Conservation (phyloP, 1,140 invertebrate genomes). For the Zaprionus camerounensis region DNA sequence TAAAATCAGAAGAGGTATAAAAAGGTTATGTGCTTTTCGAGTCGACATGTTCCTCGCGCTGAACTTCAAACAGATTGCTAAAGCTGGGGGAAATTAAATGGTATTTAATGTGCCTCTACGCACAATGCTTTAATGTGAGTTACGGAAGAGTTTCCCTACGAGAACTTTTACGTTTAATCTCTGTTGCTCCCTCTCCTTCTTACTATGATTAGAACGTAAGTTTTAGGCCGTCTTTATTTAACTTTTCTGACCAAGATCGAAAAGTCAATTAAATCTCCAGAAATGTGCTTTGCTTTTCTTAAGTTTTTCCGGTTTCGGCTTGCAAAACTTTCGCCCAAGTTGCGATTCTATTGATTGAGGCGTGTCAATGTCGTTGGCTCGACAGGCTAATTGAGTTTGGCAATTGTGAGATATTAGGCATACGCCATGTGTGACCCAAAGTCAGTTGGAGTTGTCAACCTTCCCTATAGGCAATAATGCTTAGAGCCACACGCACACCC, state of each 20-base stretch:
- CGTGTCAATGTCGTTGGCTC: conserved; percentile 8
- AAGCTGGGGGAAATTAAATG: conserved; percentile 1
- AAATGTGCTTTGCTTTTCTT: conserved; percentile 21
- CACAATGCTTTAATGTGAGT: not conserved
- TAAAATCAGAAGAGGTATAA: conserved; percentile 49
- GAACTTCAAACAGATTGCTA: conserved; percentile 3
- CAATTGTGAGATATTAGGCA: conserved; percentile 32
- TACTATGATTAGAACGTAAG: not conserved
- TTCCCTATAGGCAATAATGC: conserved; percentile 22
- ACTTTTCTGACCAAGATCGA: conserved; percentile 12
- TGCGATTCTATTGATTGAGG: conserved; percentile 38
- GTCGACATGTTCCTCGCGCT: not conserved
- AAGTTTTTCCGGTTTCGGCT: conserved; percentile 18
- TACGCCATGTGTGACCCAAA: conserved; percentile 27
- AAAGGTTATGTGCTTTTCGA: conserved; percentile 28
- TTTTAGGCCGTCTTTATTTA: not conserved
- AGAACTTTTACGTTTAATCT: not conserved
- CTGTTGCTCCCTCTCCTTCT: not conserved
- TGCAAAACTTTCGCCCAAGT: conserved; percentile 8
- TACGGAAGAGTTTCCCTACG: not conserved
- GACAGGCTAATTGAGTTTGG: conserved; percentile 46
- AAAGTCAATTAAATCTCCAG: conserved; percentile 36
- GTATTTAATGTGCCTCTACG: not conserved
- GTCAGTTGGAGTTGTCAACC: conserved; percentile 24
- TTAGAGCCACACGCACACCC: not conserved